Evolutionary conservation across 2,113 vertebrate genomes (phyloP).

Genomic region (Petromus typicus): DNA sequence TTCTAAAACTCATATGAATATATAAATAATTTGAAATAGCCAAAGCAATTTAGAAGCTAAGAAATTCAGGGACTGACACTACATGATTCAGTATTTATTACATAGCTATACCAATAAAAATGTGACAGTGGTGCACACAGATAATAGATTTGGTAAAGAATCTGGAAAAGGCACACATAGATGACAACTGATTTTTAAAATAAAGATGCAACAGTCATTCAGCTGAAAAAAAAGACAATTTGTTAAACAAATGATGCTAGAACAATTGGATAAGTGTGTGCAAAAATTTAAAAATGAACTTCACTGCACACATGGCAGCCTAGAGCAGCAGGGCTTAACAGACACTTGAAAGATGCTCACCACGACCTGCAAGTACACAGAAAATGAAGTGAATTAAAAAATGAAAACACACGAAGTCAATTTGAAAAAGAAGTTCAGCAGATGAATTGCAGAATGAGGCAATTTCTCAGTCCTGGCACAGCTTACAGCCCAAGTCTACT

Average conservation of each 20-base stretch:
- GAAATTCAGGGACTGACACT: neutral
- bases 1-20: neutral
- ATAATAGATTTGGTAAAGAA: neutral
- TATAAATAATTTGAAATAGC: neutral
- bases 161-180: neutral
- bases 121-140: neutral
- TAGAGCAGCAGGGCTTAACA: neutral
- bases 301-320: neutral
- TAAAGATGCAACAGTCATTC: neutral
- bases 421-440: neutral
- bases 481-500: neutral
- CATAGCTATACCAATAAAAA: neutral
- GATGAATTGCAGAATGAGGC: neutral
- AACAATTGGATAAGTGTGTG: neutral
- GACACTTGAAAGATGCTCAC: neutral
- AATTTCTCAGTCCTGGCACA: neutral
- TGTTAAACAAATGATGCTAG: neutral
- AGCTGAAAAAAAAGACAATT: neutral
- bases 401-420: neutral
- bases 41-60: slow-evolving; percentile 9
- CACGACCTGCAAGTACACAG: neutral
- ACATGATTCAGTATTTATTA: slow-evolving; percentile 37
- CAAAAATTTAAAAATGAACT: neutral
- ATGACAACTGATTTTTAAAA: neutral
- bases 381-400: neutral